Conservation (phyloP, 2,113 vertebrate genomes). For the Maccullochella peelii region DNA sequence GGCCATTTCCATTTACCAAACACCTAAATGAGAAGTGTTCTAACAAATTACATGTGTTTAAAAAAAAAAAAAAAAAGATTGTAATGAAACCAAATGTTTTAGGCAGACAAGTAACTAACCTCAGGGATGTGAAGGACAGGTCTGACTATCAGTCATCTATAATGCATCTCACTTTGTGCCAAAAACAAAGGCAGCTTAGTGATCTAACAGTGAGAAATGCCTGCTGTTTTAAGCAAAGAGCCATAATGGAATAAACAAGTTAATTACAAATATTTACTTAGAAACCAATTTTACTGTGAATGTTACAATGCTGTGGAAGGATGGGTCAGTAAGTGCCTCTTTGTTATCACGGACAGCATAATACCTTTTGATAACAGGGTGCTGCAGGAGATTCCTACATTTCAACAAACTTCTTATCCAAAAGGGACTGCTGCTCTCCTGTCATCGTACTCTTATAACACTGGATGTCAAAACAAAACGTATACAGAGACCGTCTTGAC, state of each 20-base stretch:
- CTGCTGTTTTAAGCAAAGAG: neutral
- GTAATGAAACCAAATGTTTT: neutral
- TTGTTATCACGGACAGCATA: slow-evolving; percentile 59
- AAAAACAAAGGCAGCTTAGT: neutral
- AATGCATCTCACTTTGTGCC: neutral
- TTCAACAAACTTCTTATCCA: slow-evolving; percentile 26
- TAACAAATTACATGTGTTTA: neutral
- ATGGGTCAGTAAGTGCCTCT: neutral
- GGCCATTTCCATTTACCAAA: neutral
- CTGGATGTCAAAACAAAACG: neutral
- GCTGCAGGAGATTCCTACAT: slow-evolving; percentile 27
- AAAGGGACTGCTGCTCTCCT: neutral
- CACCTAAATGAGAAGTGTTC: neutral
- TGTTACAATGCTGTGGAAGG: slow-evolving; percentile 4
- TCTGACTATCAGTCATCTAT: neutral
- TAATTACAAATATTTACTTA: neutral
- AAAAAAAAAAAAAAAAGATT: too few species aligned
- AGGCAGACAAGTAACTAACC: neutral
- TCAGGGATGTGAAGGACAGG: neutral
- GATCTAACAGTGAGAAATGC: neutral
- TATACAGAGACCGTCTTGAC: neutral
- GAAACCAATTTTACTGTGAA: neutral
- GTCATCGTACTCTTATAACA: neutral
- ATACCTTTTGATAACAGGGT: slow-evolving; percentile 43
- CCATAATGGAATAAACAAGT: neutral